A percentile compares a stretch with the other conserved stretches of the same genome.
phyloP scores from a whole-genome alignment of 2,113 vertebrate genomes.

The Cavia porcellus region DNA sequence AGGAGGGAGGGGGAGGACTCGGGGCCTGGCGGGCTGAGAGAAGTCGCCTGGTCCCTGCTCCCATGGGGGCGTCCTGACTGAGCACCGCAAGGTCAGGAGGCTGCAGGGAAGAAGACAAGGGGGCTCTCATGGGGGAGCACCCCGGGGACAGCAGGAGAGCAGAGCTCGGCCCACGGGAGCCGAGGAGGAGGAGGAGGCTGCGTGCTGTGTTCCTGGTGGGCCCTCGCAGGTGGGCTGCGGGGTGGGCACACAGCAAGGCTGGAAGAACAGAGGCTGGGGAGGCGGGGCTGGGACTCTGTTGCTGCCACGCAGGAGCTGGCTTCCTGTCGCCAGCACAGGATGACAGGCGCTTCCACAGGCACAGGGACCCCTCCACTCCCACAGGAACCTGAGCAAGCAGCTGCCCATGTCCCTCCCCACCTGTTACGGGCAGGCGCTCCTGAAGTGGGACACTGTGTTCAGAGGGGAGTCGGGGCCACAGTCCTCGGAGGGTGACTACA shows the following conservation, averaged over 20 bases:
- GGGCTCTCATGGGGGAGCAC: not conserved
- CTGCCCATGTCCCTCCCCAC: too few relatives aligned
- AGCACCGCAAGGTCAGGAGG: too few relatives aligned
- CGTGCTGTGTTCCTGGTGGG: rapidly evolving
- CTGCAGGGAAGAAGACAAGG: not conserved
- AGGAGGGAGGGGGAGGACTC: not conserved
- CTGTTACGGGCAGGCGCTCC: not conserved
- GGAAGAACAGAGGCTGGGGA: not conserved
- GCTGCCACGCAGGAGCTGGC: not conserved
- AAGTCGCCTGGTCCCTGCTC: not conserved
- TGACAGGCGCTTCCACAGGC: not conserved
- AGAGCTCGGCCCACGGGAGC: not conserved
- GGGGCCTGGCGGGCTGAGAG: not conserved
- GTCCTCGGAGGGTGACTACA: not conserved
- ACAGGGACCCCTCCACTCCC: not conserved
- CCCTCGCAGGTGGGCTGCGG: rapidly evolving
- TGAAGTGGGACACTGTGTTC: not conserved
- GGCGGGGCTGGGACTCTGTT: too few relatives aligned
- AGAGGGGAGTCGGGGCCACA: not conserved
- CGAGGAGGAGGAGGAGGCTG: not conserved
- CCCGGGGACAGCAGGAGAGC: not conserved
- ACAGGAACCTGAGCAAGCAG: not conserved
- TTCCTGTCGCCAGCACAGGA: not conserved
- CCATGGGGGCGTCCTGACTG: not conserved
- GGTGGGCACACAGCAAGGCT: not conserved